A percentile compares a stretch with the other conserved stretches of the same genome.
Conservation (phyloP, 2,797 vertebrate genomes). For the Myripristis murdjan region DNA sequence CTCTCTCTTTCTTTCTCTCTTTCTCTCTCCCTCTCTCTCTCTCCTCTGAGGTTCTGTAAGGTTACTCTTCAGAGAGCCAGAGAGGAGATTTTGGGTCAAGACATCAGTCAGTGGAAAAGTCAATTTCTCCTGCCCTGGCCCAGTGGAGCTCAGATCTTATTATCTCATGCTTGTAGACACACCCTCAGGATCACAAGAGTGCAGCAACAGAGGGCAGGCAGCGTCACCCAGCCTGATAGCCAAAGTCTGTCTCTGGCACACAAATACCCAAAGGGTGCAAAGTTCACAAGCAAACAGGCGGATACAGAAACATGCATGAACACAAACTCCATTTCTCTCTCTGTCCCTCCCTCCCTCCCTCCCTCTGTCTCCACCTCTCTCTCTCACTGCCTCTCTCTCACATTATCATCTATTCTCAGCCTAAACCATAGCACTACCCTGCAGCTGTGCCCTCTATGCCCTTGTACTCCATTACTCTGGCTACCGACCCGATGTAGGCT, state of each 20-base stretch:
- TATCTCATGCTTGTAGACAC: conserved; percentile 55
- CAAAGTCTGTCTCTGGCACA: conserved; percentile 43
- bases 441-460: not conserved
- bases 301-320: conserved; percentile 16
- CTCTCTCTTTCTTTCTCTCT: not conserved
- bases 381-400: not conserved
- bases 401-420: conserved; percentile 21
- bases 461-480: conserved; percentile 28
- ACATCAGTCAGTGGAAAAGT: conserved; percentile 43
- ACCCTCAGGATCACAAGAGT: conserved; percentile 38
- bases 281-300: conserved; percentile 54
- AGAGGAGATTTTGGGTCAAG: conserved; percentile 46
- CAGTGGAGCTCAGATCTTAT: conserved; percentile 54
- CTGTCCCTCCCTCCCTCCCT: not conserved
- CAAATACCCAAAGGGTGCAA: conserved; percentile 52
- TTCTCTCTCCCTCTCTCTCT: not conserved
- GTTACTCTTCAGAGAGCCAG: conserved; percentile 29
- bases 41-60: conserved; percentile 13
- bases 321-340: conserved; percentile 2
- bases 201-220: conserved; percentile 42
- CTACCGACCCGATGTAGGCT: conserved; percentile 9
- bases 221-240: conserved; percentile 46
- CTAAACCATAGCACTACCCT: conserved; percentile 2
- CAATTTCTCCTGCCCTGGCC: conserved; percentile 31
- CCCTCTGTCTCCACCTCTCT: not conserved